A percentile compares a stretch with the other conserved stretches of the same genome.
Conservation (phyloP, 2,113 vertebrate genomes). For the Cyprinodon tularosa region DNA sequence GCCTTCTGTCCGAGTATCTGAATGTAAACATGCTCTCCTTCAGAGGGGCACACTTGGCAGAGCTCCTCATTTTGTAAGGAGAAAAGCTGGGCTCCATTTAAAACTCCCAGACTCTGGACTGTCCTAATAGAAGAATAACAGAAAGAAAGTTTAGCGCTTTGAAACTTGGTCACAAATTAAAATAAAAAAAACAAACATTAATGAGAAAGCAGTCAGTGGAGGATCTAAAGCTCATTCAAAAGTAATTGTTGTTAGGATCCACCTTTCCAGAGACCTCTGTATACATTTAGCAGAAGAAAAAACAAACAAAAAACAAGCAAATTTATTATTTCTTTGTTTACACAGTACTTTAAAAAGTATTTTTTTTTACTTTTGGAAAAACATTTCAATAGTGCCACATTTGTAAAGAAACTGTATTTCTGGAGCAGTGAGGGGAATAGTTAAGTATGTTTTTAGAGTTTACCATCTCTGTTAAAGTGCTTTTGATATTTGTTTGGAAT, state of each 20-base stretch:
- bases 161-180: neutral
- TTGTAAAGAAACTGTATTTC: neutral
- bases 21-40: constrained; percentile 81
- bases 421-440: neutral
- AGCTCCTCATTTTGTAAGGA: constrained; percentile 78
- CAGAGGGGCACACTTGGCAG: constrained; percentile 66
- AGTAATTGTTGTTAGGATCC: neutral
- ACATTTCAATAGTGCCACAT: neutral
- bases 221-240: neutral
- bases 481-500: neutral
- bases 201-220: neutral
- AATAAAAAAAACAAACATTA: neutral
- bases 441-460: neutral
- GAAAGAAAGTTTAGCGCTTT: neutral
- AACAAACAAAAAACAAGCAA: too few species aligned
- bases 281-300: too few species aligned
- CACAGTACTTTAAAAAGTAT: neutral
- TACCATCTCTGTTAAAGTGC: neutral
- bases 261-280: neutral
- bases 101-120: constrained; percentile 67
- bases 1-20: constrained; percentile 85
- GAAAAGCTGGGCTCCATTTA: constrained; percentile 79
- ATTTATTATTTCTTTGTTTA: too few species aligned
- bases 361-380: neutral
- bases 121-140: constrained; percentile 59